A percentile compares a stretch with the other conserved stretches of the same genome.
Conservation (phyloP, 2,113 vertebrate species). For the Henicopernis longicauda region DNA sequence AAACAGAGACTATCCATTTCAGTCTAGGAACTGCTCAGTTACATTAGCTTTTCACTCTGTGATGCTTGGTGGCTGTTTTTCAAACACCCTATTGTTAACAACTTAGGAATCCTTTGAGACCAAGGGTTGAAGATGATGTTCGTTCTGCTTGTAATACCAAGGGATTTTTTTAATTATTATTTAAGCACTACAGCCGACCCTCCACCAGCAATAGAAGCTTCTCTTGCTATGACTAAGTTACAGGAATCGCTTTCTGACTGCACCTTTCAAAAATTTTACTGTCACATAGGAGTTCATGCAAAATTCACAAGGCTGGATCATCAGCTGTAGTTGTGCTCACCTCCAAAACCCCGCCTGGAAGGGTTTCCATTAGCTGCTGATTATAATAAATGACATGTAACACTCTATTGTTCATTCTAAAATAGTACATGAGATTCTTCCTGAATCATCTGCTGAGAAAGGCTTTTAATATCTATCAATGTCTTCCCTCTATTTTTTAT, state of each 20-base stretch:
- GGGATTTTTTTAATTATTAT: neutral
- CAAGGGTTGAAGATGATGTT: neutral
- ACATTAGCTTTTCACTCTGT: neutral
- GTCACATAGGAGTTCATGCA: constrained; percentile 49
- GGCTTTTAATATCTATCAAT: constrained; percentile 40
- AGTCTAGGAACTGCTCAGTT: neutral
- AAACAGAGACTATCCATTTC: neutral
- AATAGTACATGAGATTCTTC: constrained; percentile 49
- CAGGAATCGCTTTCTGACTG: neutral
- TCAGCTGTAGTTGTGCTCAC: constrained; percentile 17
- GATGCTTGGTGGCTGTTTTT: neutral
- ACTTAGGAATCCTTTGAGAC: neutral
- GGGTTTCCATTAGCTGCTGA: constrained; percentile 50
- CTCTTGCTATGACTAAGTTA: neutral
- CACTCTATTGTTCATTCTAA: constrained; percentile 50
- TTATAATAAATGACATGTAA: constrained; percentile 56
- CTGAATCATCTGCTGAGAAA: constrained; percentile 20
- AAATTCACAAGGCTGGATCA: constrained; percentile 60
- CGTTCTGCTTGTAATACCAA: neutral
- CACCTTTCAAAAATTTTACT: constrained; percentile 16
- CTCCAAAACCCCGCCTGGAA: constrained; percentile 12
- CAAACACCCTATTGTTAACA: neutral
- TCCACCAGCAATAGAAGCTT: neutral
- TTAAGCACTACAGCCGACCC: neutral
- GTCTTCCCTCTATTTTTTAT: constrained; percentile 9